Evolutionary conservation across 2,888 invertebrate genomes (phyloP).

Genomic region (Pristionchus entomophagus): DNA sequence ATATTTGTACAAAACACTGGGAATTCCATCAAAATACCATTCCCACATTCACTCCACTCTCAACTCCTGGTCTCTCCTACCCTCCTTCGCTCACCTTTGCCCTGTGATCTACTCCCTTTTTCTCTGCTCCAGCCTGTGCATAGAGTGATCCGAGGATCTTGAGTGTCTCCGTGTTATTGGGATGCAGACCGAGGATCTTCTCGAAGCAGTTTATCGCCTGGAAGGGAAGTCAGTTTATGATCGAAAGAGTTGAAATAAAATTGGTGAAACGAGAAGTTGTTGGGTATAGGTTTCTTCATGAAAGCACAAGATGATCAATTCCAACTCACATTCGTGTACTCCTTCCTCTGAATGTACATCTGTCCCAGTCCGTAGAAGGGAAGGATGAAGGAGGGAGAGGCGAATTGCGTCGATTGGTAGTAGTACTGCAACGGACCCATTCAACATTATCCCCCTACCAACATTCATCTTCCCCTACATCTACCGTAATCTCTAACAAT

Average conservation of each 20-base stretch:
- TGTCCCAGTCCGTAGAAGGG: constrained; percentile 98
- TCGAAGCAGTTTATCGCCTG: constrained; percentile 98
- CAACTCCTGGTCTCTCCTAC: too few relatives aligned
- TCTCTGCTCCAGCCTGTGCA: constrained; percentile 80
- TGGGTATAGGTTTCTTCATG: too few relatives aligned
- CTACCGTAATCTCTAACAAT: too few relatives aligned
- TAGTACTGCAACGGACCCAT: constrained; percentile 81
- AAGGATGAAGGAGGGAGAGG: constrained; percentile 92
- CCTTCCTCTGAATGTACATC: constrained; percentile 98
- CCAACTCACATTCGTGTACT: constrained; percentile 83
- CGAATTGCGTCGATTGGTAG: constrained; percentile 87
- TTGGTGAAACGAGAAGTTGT: neutral
- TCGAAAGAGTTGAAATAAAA: neutral
- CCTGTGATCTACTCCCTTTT: constrained; percentile 22
- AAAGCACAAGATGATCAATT: neutral
- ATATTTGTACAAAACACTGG: too few relatives aligned
- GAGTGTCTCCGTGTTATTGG: constrained; percentile 99
- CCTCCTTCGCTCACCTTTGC: neutral
- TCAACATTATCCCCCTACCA: constrained; percentile 90
- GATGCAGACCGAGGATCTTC: constrained; percentile 95
- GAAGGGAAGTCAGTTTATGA: neutral
- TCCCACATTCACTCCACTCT: too few relatives aligned
- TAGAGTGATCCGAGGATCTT: constrained; percentile 98
- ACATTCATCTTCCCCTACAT: constrained; percentile 86
- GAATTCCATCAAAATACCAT: too few relatives aligned